Conservation (phyloP, 2,797 vertebrate species). For the Rhinophrynus dorsalis region DNA sequence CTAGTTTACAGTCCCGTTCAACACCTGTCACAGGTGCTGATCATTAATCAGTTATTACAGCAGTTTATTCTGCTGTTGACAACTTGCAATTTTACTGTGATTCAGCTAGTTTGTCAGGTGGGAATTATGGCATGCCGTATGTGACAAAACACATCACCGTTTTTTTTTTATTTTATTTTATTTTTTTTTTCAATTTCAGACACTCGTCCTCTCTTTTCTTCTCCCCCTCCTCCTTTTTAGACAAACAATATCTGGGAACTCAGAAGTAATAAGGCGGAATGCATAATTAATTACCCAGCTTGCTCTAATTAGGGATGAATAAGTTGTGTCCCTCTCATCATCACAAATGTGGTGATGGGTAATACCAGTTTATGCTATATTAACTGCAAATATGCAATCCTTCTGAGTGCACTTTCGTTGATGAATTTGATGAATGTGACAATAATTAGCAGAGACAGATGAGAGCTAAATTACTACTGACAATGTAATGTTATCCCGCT, state of each 20-base stretch:
- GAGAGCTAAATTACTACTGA: constrained; percentile 99
- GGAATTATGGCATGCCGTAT: constrained; percentile 93
- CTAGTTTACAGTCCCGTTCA: constrained; percentile 74
- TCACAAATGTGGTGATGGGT: constrained; percentile 91
- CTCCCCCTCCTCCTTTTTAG: constrained; percentile 74
- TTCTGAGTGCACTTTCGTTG: constrained; percentile 97
- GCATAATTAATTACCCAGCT: constrained; percentile 99
- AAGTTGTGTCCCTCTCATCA: constrained; percentile 95
- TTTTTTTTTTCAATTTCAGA: constrained; percentile 60
- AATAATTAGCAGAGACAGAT: constrained; percentile 99
- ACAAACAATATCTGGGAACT: constrained; percentile 95
- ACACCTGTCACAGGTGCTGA: constrained; percentile 97
- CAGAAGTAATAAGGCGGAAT: constrained; percentile 98
- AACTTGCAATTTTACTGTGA: constrained; percentile 98
- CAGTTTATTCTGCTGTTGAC: constrained; percentile 97
- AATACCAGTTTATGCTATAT: constrained; percentile 98
- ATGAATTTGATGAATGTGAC: constrained; percentile 99
- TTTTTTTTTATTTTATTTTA: constrained; percentile 54
- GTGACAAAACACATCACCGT: constrained; percentile 98
- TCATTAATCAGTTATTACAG: constrained; percentile 98
- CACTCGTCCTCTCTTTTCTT: constrained; percentile 68
- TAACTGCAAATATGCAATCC: constrained; percentile 97
- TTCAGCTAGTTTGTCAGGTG: constrained; percentile 97
- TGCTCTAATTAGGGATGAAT: constrained; percentile 99
- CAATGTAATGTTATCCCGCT: constrained; percentile 95